Evolutionary conservation across 1,140 invertebrate genomes (phyloP).

Genomic region (Choristoneura fumiferana): DNA sequence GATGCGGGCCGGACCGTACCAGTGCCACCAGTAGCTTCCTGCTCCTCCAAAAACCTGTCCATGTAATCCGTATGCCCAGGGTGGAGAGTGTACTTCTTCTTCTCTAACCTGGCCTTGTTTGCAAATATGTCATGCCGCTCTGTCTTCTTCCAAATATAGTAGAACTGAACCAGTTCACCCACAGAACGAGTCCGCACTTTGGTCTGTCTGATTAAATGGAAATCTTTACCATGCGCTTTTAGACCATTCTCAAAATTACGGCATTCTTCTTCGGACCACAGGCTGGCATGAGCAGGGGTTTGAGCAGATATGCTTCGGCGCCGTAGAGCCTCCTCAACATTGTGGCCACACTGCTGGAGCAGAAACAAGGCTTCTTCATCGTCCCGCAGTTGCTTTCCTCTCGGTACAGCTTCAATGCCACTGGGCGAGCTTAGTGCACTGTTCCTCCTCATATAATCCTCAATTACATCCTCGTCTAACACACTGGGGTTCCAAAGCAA

Average conservation of each 20-base stretch:
- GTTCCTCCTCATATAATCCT: constrained; percentile 89
- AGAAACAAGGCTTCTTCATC: constrained; percentile 97
- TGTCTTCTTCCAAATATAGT: constrained; percentile 99
- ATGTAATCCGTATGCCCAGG: constrained; percentile 92
- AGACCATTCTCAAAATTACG: constrained; percentile 97
- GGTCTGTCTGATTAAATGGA: constrained; percentile 95
- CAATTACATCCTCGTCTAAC: constrained; percentile 86
- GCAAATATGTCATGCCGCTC: constrained; percentile 96
- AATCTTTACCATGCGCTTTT: constrained; percentile 96
- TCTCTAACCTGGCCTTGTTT: constrained; percentile 89
- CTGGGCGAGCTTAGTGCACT: constrained; percentile 75
- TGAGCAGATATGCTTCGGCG: constrained; percentile 84
- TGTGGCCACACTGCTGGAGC: constrained; percentile 95
- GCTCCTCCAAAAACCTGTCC: constrained; percentile 91
- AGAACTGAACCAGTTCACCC: constrained; percentile 97
- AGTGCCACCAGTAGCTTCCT: constrained; percentile 79
- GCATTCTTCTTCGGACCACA: constrained; percentile 99
- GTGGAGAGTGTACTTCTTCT: constrained; percentile 92
- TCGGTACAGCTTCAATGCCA: constrained; percentile 82
- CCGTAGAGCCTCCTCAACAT: constrained; percentile 94
- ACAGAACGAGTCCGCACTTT: constrained; percentile 97
- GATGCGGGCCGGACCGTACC: constrained; percentile 65
- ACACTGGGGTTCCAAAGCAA: constrained; percentile 94
- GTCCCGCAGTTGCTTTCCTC: constrained; percentile 91
- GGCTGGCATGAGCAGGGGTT: constrained; percentile 83